phyloP scores from a whole-genome alignment of 2,888 invertebrate genomes.

The Scaeva pyrastri region DNA sequence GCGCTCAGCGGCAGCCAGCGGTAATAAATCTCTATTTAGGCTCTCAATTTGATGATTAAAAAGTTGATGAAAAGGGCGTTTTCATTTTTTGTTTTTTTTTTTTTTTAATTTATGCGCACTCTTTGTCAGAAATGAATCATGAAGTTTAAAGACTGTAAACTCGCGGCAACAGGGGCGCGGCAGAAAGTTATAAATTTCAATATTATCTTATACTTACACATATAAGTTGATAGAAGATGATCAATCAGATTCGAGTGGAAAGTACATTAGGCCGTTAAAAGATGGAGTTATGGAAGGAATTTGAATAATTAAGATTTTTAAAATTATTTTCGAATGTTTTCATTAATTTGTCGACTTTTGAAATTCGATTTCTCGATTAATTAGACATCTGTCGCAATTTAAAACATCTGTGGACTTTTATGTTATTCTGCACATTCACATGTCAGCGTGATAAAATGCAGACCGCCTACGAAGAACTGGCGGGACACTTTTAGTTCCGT shows the following conservation, averaged over 20 bases:
- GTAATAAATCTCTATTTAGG: slow-evolving; percentile 54
- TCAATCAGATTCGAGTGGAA: too few species aligned
- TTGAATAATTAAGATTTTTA: too few species aligned
- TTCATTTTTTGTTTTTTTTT: too few species aligned
- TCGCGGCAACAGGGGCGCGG: not conserved
- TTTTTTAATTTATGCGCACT: not conserved
- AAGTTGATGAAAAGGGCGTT: slow-evolving; percentile 21
- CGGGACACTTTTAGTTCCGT: slow-evolving; percentile 70
- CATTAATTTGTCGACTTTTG: too few species aligned
- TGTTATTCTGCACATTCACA: slow-evolving; percentile 4
- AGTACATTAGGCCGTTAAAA: too few species aligned
- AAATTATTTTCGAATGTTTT: too few species aligned
- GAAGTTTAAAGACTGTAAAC: not conserved
- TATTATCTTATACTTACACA: too few species aligned
- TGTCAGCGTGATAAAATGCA: slow-evolving; percentile 8
- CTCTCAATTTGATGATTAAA: slow-evolving; percentile 28
- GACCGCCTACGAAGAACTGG: slow-evolving; percentile 60
- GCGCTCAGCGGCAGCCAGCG: not conserved
- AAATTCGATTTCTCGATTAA: too few species aligned
- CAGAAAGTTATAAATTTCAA: too few species aligned
- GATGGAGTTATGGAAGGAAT: too few species aligned
- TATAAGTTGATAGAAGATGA: too few species aligned
- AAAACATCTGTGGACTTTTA: slow-evolving; percentile 32
- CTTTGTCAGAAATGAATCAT: slow-evolving; percentile 5
- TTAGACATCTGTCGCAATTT: slow-evolving; percentile 27